phyloP scores from a whole-genome alignment of 2,888 invertebrate genomes.

The Auanema sp. region DNA sequence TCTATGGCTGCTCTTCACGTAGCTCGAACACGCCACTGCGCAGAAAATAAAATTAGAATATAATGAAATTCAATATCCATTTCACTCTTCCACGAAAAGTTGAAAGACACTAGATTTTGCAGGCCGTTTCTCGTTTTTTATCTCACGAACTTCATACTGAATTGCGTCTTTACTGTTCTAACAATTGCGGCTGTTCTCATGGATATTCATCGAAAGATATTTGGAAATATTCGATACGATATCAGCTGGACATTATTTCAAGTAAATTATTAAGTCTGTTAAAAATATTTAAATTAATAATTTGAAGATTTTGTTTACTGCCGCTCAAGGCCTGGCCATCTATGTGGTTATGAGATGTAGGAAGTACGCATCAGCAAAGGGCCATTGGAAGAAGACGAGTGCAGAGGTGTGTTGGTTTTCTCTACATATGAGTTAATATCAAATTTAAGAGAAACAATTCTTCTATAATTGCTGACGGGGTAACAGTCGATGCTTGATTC shows the following conservation, averaged over 20 bases:
- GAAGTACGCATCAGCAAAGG: constrained; percentile 43
- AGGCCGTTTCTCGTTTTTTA: constrained; percentile 49
- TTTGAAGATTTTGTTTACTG: constrained; percentile 40
- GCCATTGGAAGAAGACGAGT: constrained; percentile 32
- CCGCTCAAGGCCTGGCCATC: constrained; percentile 46
- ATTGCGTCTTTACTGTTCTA: constrained; percentile 40
- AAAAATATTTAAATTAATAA: not conserved
- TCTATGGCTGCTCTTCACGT: not conserved
- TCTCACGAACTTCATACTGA: constrained; percentile 47
- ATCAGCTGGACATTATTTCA: constrained; percentile 45
- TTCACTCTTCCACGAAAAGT: no score
- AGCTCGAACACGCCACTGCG: not conserved
- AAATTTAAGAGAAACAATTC: not conserved
- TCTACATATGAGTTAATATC: no score
- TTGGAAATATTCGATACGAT: constrained; percentile 46
- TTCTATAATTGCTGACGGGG: constrained; percentile 2
- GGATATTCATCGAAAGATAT: constrained; percentile 42
- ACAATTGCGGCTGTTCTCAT: constrained; percentile 39
- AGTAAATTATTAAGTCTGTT: constrained; percentile 17
- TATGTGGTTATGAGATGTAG: constrained; percentile 47
- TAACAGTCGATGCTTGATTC: not conserved
- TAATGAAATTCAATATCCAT: no score
- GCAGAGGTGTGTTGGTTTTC: no score
- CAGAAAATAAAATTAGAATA: not conserved
- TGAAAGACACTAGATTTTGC: no score